A percentile compares a stretch with the other conserved stretches of the same genome.
phyloP scores from a whole-genome alignment of 2,113 vertebrate genomes.

The Paradoxurus hermaphroditus region DNA sequence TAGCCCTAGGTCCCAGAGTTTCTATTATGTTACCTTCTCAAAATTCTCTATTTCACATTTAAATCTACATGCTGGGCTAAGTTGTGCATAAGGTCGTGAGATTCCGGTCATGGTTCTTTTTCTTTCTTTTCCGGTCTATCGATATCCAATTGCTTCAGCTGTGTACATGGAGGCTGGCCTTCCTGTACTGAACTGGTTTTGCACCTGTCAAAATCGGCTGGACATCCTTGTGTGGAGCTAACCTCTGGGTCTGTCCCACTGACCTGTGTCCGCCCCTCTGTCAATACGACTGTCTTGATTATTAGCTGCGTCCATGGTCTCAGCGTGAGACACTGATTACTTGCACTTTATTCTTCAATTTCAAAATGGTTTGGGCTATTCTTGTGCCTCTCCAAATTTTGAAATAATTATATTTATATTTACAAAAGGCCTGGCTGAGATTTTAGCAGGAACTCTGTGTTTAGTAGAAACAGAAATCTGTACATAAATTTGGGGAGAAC shows the following conservation, averaged over 20 bases:
- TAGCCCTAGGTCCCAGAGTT: not conserved
- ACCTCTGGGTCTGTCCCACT: not conserved
- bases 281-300: fast-evolving
- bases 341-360: not conserved
- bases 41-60: not conserved
- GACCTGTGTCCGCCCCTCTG: not conserved
- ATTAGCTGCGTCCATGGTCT: too few species aligned
- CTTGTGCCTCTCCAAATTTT: not conserved
- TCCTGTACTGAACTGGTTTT: not conserved
- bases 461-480: not conserved
- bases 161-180: not conserved
- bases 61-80: not conserved
- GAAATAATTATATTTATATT: too few species aligned
- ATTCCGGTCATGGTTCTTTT: not conserved
- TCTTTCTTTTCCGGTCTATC: not conserved
- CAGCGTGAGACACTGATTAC: fast-evolving
- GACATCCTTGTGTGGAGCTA: fast-evolving
- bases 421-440: not conserved
- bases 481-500: not conserved
- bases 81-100: not conserved
- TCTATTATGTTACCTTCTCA: not conserved
- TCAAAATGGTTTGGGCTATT: not conserved
- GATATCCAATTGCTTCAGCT: not conserved
- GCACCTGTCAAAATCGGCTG: not conserved
- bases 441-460: not conserved